A percentile compares a stretch with the other conserved stretches of the same genome.
Conservation (phyloP, 2,113 vertebrate species). For the Rhipidura dahli region DNA sequence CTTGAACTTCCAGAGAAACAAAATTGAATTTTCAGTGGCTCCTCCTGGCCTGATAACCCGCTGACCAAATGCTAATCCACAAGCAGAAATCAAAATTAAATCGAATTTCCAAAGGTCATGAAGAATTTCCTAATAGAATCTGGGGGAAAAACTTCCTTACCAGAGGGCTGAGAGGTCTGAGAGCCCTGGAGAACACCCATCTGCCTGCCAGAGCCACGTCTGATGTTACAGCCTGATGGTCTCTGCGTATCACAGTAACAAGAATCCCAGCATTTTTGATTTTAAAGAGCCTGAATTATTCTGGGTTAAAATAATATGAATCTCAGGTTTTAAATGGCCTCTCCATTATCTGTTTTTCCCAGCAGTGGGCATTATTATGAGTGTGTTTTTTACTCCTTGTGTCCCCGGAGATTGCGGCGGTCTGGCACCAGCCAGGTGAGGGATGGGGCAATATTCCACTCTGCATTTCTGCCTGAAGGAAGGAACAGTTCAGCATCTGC, state of each 20-base stretch:
- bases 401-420: not conserved
- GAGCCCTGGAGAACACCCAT: fast-evolving
- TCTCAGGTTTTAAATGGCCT: not conserved
- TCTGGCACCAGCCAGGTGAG: not conserved
- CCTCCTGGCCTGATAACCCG: not conserved
- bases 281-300: not conserved
- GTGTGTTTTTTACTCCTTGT: not conserved
- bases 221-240: not conserved
- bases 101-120: not conserved
- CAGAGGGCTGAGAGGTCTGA: not conserved
- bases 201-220: fast-evolving
- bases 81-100: not conserved
- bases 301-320: not conserved
- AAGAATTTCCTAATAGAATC: not conserved
- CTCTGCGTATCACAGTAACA: not conserved
- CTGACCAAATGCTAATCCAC: not conserved
- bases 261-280: not conserved
- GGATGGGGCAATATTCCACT: not conserved
- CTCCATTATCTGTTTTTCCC: not conserved
- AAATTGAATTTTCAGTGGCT: not conserved
- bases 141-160: not conserved
- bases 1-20: not conserved
- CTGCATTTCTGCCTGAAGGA: not conserved
- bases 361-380: fast-evolving
- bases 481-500: fast-evolving